Conservation (phyloP, 2,113 vertebrate species). For the Engystomops pustulosus region DNA sequence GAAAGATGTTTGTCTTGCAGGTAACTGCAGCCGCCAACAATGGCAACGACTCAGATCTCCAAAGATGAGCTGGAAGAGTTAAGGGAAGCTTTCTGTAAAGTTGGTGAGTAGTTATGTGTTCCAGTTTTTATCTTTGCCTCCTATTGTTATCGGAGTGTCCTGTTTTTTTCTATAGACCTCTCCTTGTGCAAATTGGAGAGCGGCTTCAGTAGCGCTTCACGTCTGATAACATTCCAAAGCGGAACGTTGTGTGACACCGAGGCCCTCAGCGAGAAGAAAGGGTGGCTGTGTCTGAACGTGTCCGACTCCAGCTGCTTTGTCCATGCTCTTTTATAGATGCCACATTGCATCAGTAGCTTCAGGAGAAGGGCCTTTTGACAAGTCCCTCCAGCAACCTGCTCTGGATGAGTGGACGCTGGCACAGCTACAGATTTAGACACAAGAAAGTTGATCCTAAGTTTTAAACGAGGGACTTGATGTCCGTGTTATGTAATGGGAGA, state of each 20-base stretch:
- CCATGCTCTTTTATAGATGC: neutral
- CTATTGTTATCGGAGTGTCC: neutral
- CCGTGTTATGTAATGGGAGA: neutral
- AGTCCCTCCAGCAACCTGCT: neutral
- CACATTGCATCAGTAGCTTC: neutral
- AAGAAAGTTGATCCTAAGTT: too few relatives aligned
- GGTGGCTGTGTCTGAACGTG: too few relatives aligned
- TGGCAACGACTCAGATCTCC: conserved; percentile 88
- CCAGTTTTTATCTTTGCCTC: neutral
- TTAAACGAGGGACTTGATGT: neutral
- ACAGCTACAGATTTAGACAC: neutral
- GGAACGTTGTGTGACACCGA: neutral
- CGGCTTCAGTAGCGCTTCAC: neutral
- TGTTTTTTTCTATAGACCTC: neutral
- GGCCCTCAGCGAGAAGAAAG: neutral
- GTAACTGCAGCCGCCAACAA: conserved; percentile 63
- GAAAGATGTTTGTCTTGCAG: conserved; percentile 61
- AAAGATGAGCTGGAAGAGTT: conserved; percentile 94
- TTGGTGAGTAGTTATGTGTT: conserved; percentile 80
- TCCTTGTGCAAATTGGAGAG: neutral
- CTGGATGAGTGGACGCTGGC: neutral
- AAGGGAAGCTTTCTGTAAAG: conserved; percentile 87
- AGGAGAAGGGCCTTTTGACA: neutral
- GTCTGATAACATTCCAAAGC: neutral
- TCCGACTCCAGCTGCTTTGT: neutral